phyloP scores from a whole-genome alignment of 2,797 vertebrate genomes.

The Oreortyx pictus region DNA sequence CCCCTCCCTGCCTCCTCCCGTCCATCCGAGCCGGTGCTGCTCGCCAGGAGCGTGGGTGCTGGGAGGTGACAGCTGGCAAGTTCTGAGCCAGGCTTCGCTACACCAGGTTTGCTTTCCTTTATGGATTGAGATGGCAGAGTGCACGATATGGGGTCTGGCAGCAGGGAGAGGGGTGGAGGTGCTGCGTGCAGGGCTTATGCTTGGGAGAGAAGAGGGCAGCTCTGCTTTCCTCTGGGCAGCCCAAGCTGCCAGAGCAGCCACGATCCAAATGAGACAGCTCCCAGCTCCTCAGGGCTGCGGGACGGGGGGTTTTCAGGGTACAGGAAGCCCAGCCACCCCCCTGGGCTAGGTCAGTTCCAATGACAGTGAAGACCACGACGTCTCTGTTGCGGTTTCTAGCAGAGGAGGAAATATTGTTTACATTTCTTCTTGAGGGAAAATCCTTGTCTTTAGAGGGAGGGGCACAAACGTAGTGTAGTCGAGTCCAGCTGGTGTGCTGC shows the following conservation, averaged over 20 bases:
- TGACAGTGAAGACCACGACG: neutral
- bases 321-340: constrained; percentile 48
- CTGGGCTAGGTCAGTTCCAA: constrained; percentile 53
- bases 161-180: neutral
- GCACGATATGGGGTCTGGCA: neutral
- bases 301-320: constrained; percentile 64
- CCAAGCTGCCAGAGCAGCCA: neutral
- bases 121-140: neutral
- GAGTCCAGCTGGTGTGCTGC: neutral
- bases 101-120: neutral
- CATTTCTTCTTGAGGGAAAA: constrained; percentile 30
- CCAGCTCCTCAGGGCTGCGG: neutral
- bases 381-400: constrained; percentile 33
- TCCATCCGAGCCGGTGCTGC: neutral
- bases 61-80: neutral
- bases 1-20: neutral
- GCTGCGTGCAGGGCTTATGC: rapidly evolving
- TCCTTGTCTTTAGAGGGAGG: neutral
- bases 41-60: rapidly evolving
- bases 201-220: neutral
- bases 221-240: neutral
- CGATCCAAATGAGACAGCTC: constrained; percentile 44
- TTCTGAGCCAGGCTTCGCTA: constrained; percentile 53
- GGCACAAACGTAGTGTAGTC: neutral
- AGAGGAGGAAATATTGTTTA: constrained; percentile 61